Base-by-base conservation (phyloP, 2,113 vertebrate species). In the Bubalus kerabau region DNA sequence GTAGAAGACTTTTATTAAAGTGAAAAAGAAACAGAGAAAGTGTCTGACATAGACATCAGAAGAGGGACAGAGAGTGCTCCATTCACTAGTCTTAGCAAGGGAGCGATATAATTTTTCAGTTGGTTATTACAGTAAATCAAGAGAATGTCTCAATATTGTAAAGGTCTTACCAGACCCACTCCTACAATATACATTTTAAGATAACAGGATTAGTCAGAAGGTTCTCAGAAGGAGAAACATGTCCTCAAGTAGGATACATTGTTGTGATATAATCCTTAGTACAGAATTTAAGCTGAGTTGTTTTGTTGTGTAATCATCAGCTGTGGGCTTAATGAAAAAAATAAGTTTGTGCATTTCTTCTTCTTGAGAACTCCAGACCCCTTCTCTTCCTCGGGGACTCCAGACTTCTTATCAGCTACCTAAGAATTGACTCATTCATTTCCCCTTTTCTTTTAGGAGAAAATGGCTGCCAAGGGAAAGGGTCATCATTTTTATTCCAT, bases 331-430 rank as follows among this genome's bases (percentile, higher is more conserved):
- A 71, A 40, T 36, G 67, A 36, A 23, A 40, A 36, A 71, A 36
- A 36, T 30, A 36, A 23, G 19, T 40, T 71, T 71, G 67, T 71
- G 9, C 67, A 23, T 71, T 71, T 71, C 67, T 71, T 71, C 64
- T 71, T 21, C n/a, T 71, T 23, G n/a, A 71, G n/a, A 36, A 40
- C 67, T 71, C n/a, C 67, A 71, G n/a, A 40, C 67, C 4, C 9
- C 2, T 11, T 71, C n/a, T 36, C 9, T 21, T 36, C n/a, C 67
- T 71, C 0, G 0, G n/a, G n/a, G n/a, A 71, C 67, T 19, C 67
- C 1, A 1, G n/a, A 71, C 67, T 71, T 71, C 67, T 71, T 71
- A 71, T 11, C n/a, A 71, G 67, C 67, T 40, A 71, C 67, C 67
- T 23, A 71, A 40, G n/a, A 36, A 71, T 2, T 1, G 19, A 36